These are phyloP conservation scores for Drosophila tani DNA, from an alignment of 1,140 invertebrate species.

Conservation along the genomic window DNA sequence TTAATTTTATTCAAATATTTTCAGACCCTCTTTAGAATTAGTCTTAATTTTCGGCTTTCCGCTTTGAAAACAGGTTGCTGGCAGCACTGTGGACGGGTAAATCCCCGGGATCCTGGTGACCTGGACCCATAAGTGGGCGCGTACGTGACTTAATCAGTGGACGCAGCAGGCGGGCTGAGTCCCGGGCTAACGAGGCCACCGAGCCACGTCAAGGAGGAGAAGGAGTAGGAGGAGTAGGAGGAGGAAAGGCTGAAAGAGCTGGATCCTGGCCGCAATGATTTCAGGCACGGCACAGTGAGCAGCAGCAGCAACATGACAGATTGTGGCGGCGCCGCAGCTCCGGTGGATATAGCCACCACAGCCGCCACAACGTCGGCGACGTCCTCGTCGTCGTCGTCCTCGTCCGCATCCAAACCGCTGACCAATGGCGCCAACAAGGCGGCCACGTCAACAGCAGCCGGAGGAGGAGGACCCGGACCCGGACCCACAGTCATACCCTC, in stretches of 20 bases:
- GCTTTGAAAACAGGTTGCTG: neutral
- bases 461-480: conserved; percentile 7
- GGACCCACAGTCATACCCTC: conserved; percentile 12
- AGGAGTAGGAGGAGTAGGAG: neutral
- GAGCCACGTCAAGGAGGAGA: conserved; percentile 2
- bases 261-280: conserved; percentile 49
- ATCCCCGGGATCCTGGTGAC: conserved; percentile 5
- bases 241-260: conserved; percentile 1
- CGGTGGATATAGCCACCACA: conserved; percentile 42
- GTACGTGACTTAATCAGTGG: conserved; percentile 75
- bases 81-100: conserved; percentile 18
- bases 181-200: conserved; percentile 35
- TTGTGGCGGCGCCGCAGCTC: conserved; percentile 59
- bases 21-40: neutral
- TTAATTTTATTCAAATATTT: neutral
- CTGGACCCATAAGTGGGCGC: conserved; percentile 47
- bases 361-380: conserved; percentile 20
- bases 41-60: neutral
- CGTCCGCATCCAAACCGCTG: conserved; percentile 52
- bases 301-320: conserved; percentile 72
- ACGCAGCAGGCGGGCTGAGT: conserved; percentile 46
- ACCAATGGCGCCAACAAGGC: conserved; percentile 69
- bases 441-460: conserved; percentile 25
- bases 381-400: conserved; percentile 33
- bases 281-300: conserved; percentile 42